These are phyloP conservation scores for Hypercompe scribonia DNA, from an alignment of 2,888 invertebrate species.

Conservation along the genomic window DNA sequence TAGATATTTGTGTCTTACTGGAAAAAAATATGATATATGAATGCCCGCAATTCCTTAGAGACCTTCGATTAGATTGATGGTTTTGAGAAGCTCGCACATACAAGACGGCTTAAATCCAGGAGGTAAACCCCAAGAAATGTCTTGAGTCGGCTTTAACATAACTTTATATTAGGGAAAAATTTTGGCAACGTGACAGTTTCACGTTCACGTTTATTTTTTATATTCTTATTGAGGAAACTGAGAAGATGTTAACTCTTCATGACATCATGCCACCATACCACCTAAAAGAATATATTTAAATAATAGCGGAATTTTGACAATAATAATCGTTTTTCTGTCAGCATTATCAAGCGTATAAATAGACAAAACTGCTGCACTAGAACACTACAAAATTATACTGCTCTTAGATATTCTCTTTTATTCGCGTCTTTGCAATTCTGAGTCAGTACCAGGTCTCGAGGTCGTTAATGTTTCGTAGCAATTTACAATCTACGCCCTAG, in stretches of 20 bases:
- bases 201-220: conserved; percentile 38
- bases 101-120: conserved; percentile 50
- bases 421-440: conserved; percentile 55
- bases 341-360: too few species aligned
- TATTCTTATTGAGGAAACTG: neutral
- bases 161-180: conserved; percentile 41
- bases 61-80: conserved; percentile 51
- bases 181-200: conserved; percentile 44
- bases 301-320: neutral
- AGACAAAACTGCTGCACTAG: neutral
- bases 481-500: conserved; percentile 50
- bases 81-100: conserved; percentile 52
- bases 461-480: conserved; percentile 57
- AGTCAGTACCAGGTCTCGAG: conserved; percentile 46
- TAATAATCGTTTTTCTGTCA: neutral
- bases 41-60: conserved; percentile 51
- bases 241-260: neutral
- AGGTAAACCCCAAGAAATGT: conserved; percentile 34
- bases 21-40: conserved; percentile 48
- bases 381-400: neutral
- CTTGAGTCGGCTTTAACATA: conserved; percentile 51
- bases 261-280: neutral
- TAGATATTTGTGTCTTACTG: conserved; percentile 45
- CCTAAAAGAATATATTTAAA: too few species aligned
- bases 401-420: conserved; percentile 23